These are phyloP conservation scores for Sebastes nivosus DNA, from an alignment of 2,797 vertebrate species.

Conservation along the genomic window DNA sequence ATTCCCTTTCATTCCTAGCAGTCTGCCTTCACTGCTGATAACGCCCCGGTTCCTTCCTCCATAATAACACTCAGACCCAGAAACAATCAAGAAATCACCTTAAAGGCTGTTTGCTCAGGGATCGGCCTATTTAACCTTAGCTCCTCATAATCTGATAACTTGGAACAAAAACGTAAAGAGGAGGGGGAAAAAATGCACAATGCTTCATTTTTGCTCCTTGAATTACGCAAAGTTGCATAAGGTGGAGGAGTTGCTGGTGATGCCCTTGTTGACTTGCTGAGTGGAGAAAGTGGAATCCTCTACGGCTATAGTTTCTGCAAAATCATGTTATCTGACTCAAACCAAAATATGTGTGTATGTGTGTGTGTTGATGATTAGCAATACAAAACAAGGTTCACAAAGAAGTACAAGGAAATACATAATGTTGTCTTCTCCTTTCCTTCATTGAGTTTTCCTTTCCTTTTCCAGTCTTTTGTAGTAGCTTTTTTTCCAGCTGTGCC, in stretches of 20 bases:
- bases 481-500: neutral
- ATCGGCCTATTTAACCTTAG: conserved; percentile 44
- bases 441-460: neutral
- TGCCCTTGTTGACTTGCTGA: conserved; percentile 50
- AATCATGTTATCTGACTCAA: conserved; percentile 46
- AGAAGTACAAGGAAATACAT: neutral
- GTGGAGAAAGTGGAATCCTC: conserved; percentile 43
- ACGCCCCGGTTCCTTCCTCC: conserved; percentile 75
- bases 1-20: conserved; percentile 54
- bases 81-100: conserved; percentile 67
- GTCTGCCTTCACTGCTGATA: conserved; percentile 64
- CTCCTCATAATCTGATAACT: conserved; percentile 51
- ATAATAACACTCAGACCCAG: conserved; percentile 59
- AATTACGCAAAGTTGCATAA: conserved; percentile 49
- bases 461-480: neutral
- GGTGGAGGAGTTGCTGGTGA: neutral
- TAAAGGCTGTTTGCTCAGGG: conserved; percentile 44
- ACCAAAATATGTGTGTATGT: neutral
- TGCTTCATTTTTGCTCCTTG: conserved; percentile 16
- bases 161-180: conserved; percentile 28
- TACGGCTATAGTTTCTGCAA: conserved; percentile 33
- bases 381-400: neutral
- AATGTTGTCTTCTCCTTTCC: neutral
- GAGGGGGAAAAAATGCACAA: neutral
- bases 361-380: conserved; percentile 6